Conservation (phyloP, 2,113 vertebrate species). For the Perca fluviatilis region DNA sequence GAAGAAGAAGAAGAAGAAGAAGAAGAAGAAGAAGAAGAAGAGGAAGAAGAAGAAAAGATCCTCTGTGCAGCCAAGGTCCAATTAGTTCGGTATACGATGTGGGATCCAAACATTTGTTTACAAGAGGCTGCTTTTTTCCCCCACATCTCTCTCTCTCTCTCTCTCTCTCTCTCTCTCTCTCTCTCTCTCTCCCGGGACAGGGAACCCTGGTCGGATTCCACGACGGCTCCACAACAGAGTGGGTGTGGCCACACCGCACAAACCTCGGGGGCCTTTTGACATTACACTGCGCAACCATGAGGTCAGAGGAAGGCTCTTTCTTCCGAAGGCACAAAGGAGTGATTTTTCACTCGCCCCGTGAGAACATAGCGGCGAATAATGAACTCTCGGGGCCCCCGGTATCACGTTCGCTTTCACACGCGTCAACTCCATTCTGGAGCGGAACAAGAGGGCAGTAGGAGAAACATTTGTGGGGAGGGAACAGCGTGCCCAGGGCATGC, state of each 20-base stretch:
- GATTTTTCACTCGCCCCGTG: constrained; percentile 77
- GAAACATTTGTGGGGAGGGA: constrained; percentile 75
- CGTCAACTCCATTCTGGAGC: constrained; percentile 76
- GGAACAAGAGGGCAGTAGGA: constrained; percentile 77
- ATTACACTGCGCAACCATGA: constrained; percentile 76
- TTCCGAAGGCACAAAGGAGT: constrained; percentile 70
- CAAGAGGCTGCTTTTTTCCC: constrained; percentile 47
- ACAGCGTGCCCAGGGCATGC: constrained; percentile 50
- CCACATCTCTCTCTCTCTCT: background rate
- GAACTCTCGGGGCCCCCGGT: constrained; percentile 66
- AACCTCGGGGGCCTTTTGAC: constrained; percentile 80
- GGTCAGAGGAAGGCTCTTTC: constrained; percentile 81
- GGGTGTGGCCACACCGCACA: constrained; percentile 74
- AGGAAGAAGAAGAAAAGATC: background rate
- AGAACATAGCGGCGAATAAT: constrained; percentile 75
- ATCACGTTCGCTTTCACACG: constrained; percentile 76
- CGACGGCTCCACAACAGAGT: constrained; percentile 66
- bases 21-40: background rate
- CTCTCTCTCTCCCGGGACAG: constrained; percentile 25
- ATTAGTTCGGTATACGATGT: constrained; percentile 67
- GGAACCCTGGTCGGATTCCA: constrained; percentile 57
- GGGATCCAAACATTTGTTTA: constrained; percentile 79
- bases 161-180: background rate
- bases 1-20: background rate
- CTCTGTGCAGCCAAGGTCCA: constrained; percentile 70